Conservation (phyloP, 2,113 vertebrate genomes). For the Condylura cristata region DNA sequence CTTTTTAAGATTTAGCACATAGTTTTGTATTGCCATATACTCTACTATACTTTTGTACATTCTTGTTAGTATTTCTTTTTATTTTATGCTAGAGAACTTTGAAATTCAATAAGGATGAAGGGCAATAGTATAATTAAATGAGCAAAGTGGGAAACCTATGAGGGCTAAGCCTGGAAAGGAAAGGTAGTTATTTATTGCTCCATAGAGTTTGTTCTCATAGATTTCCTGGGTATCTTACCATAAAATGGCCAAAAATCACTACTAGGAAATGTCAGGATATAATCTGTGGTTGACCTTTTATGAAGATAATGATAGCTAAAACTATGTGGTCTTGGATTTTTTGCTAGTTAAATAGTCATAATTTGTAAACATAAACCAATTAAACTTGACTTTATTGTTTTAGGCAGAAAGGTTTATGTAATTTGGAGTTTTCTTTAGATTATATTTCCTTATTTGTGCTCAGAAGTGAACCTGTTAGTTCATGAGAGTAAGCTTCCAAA, state of each 20-base stretch:
- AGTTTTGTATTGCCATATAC: neutral
- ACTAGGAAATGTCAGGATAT: constrained; percentile 78
- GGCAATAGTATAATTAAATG: constrained; percentile 43
- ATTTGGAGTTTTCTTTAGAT: constrained; percentile 46
- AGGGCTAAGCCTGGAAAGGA: constrained; percentile 17
- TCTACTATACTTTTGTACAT: neutral
- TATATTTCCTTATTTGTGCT: neutral
- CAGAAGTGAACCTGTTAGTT: neutral
- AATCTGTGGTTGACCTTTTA: constrained; percentile 85
- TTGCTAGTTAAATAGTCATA: constrained; percentile 84
- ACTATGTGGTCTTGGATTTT: constrained; percentile 73
- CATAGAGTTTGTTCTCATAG: constrained; percentile 74
- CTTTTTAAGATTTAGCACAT: neutral
- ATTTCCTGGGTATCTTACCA: constrained; percentile 73
- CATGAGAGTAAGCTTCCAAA: neutral
- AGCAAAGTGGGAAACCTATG: constrained; percentile 23
- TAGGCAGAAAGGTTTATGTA: constrained; percentile 25
- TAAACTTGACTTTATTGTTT: constrained; percentile 79
- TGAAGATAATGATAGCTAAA: constrained; percentile 84
- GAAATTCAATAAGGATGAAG: constrained; percentile 41
- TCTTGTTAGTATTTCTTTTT: neutral
- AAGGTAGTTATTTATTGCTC: constrained; percentile 13
- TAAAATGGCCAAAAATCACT: constrained; percentile 78
- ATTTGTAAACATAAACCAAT: constrained; percentile 80
- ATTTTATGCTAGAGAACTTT: constrained; percentile 28